Base-by-base conservation (phyloP, 2,797 vertebrate genomes). In the Galagoides demidoff region DNA sequence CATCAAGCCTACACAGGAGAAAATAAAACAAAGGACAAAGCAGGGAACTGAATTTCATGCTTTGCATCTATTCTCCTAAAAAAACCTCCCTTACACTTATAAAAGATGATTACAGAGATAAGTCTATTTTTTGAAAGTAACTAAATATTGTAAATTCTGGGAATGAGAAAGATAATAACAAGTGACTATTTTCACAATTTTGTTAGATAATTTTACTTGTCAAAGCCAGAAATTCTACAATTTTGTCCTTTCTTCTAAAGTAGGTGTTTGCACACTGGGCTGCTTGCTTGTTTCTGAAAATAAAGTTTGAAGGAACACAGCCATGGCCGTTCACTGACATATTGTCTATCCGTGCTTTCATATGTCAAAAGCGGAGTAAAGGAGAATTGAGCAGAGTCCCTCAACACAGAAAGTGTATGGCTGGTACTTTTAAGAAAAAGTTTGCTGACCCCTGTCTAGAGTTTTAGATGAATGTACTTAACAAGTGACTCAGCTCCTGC, bases 231-330 rank as follows among this genome's bases (percentile, higher is more conserved):
- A 92, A 94, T 78, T 85, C n/a, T 61, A 84, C 34, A 90, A 73
- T 29, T 84, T 29, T 27, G 39, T 34, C 81, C 78, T 89, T 96
- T 73, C 73, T 95, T 76, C 78, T 16, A 74, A 34, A 87, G 64
- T 27, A 73, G 12, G 5, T 12, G 71, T 31, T 9, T 20, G 87
- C 70, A 82, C 78, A 70, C 7, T 13, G 39, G 89, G 43, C 59
- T 89, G 45, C 37, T 68, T 59, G 66, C 52, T 43, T 23, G 1
- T 49, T 89, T 73, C 37, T 31, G 4, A 68, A 95, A 88, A 79
- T 59, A 31, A 90, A 85, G 76, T 55, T 45, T 57, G 74, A 73
- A 19, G 20, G 43, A 82, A 89, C 43, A 39, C 43, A 39, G 29
- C 23, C 49, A 37, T 20, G 29, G 4, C n/a, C 77, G 2, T 45